A percentile compares a stretch with the other conserved stretches of the same genome.
Evolutionary conservation across 2,888 invertebrate species (phyloP).

Genomic region (Sclerodermus sp.): DNA sequence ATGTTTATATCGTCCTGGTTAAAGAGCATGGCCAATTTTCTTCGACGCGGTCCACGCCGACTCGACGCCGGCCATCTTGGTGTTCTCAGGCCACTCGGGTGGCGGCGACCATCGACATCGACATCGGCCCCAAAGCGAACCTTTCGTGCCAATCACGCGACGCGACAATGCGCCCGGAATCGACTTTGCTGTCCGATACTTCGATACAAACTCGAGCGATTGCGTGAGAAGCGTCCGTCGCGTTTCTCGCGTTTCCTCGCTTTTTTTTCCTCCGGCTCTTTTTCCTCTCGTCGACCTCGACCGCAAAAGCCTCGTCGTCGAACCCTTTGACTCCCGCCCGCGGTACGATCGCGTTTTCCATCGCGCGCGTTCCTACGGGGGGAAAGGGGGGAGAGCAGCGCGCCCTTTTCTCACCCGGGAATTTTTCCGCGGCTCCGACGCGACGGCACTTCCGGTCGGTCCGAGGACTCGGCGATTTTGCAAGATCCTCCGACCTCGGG

Average conservation of each 20-base stretch:
- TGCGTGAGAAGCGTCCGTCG: neutral
- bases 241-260: neutral
- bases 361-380: too few species aligned
- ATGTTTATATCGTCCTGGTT: constrained; percentile 49
- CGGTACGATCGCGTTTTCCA: too few species aligned
- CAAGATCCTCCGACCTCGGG: too few species aligned
- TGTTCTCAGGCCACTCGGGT: neutral
- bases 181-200: constrained; percentile 23
- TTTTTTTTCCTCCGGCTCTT: neutral
- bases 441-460: too few species aligned
- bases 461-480: too few species aligned
- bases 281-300: neutral
- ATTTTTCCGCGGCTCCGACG: too few species aligned
- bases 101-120: constrained; percentile 6
- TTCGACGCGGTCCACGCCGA: neutral
- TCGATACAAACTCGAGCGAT: constrained; percentile 4
- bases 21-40: constrained; percentile 39
- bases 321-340: too few species aligned
- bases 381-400: too few species aligned
- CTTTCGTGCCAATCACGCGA: constrained; percentile 20
- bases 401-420: too few species aligned
- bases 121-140: constrained; percentile 20
- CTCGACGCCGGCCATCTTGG: neutral
- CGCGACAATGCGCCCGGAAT: constrained; percentile 16
- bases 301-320: neutral